These are phyloP conservation scores for Helarctos malayanus DNA, from an alignment of 2,797 vertebrate species.

Conservation along the genomic window DNA sequence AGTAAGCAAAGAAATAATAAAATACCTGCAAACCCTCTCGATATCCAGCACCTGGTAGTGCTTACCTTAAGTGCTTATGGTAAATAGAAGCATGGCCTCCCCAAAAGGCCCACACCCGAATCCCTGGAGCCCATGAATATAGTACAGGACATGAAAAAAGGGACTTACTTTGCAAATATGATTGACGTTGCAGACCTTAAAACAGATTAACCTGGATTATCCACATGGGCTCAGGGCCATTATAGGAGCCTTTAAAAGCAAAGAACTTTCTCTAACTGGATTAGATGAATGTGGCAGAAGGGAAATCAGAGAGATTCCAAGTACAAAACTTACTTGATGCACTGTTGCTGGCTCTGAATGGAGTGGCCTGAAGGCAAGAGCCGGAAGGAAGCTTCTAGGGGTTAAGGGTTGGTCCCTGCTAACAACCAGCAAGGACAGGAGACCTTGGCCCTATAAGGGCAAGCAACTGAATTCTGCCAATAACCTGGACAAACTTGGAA, in stretches of 20 bases:
- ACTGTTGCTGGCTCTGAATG: not conserved
- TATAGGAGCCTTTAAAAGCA: not conserved
- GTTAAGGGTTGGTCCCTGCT: not conserved
- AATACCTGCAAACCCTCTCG: not conserved
- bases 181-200: not conserved
- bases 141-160: not conserved
- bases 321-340: not conserved
- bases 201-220: not conserved
- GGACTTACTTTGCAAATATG: not conserved
- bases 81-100: not conserved
- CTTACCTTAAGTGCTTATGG: not conserved
- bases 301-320: not conserved
- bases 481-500: not conserved
- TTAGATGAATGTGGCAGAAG: not conserved
- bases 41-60: not conserved
- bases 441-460: not conserved
- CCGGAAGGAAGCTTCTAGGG: not conserved
- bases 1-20: not conserved
- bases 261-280: not conserved
- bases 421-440: not conserved
- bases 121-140: not conserved
- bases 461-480: not conserved
- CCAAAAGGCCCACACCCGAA: not conserved
- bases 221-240: not conserved
- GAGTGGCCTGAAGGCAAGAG: not conserved